Percentiles rank a stretch among this genome's conserved stretches.
phyloP scores from a whole-genome alignment of 1,140 invertebrate species.

The Temnothorax curvispinosus region DNA sequence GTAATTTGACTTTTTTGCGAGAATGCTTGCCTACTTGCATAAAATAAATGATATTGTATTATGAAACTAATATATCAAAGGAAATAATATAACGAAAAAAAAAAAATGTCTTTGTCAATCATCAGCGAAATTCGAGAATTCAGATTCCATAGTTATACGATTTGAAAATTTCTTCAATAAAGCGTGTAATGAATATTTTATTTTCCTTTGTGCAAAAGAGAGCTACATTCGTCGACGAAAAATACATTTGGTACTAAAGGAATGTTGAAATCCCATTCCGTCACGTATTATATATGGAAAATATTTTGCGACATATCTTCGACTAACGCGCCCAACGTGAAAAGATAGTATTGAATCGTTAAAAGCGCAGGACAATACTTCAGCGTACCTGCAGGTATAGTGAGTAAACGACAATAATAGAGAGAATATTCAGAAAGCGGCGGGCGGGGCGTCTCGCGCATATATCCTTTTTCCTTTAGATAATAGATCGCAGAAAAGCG shows the following conservation, averaged over 20 bases:
- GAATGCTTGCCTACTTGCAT: background rate
- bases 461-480: conserved; percentile 34
- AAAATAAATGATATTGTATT: background rate
- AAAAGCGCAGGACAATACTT: conserved; percentile 30
- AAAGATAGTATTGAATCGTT: conserved; percentile 41
- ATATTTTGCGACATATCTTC: conserved; percentile 46
- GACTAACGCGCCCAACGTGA: conserved; percentile 5
- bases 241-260: conserved; percentile 13
- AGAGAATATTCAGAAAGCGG: conserved; percentile 42
- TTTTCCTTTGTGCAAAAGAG: background rate
- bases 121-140: background rate
- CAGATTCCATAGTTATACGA: conserved; percentile 17
- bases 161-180: conserved; percentile 24
- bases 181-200: conserved; percentile 45
- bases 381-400: conserved; percentile 18
- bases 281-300: conserved; percentile 21
- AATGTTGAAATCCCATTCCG: conserved; percentile 16
- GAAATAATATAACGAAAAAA: background rate
- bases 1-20: background rate
- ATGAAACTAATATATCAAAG: background rate
- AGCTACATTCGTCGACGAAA: conserved; percentile 7
- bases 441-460: background rate
- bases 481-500: conserved; percentile 45
- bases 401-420: conserved; percentile 42
- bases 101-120: background rate